A percentile compares a stretch with the other conserved stretches of the same genome.
These are phyloP conservation scores for Sturmia bella DNA, from an alignment of 2,888 invertebrate genomes.

Conservation along the genomic window DNA sequence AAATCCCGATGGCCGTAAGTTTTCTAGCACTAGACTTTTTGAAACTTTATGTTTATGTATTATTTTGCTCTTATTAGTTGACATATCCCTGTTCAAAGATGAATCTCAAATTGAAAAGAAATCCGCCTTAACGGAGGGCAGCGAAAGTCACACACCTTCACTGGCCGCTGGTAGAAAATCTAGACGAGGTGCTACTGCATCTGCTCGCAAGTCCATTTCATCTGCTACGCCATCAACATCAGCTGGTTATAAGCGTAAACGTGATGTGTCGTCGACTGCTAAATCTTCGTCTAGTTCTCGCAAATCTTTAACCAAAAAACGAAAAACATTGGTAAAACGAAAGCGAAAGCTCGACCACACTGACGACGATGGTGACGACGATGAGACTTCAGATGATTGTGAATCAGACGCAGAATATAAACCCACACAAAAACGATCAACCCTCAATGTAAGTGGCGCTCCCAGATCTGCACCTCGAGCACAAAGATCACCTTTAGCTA, in stretches of 20 bases:
- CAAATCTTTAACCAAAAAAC: constrained; percentile 70
- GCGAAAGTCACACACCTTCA: constrained; percentile 61
- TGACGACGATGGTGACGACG: constrained; percentile 71
- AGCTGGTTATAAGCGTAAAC: constrained; percentile 67
- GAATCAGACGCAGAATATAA: constrained; percentile 75
- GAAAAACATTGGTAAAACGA: constrained; percentile 72
- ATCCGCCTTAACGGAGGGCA: constrained; percentile 57
- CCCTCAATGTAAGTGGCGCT: constrained; percentile 63
- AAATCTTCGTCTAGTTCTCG: constrained; percentile 39
- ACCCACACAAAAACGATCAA: constrained; percentile 74
- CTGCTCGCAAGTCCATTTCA: constrained; percentile 43
- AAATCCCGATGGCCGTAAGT: constrained; percentile 92
- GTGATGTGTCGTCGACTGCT: constrained; percentile 46
- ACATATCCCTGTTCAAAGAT: constrained; percentile 91
- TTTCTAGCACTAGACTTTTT: too few species aligned
- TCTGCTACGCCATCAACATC: constrained; percentile 51
- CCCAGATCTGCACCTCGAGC: constrained; percentile 73
- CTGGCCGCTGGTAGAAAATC: constrained; percentile 63
- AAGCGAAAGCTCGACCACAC: constrained; percentile 71
- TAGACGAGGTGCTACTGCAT: constrained; percentile 60
- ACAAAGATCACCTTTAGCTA: constrained; percentile 77
- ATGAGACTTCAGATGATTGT: constrained; percentile 71
- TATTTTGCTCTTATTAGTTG: constrained; percentile 84
- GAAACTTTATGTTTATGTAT: too few species aligned
- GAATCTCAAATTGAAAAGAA: constrained; percentile 88